Conservation (phyloP, 2,888 invertebrate species). For the Resseliella maxima region DNA sequence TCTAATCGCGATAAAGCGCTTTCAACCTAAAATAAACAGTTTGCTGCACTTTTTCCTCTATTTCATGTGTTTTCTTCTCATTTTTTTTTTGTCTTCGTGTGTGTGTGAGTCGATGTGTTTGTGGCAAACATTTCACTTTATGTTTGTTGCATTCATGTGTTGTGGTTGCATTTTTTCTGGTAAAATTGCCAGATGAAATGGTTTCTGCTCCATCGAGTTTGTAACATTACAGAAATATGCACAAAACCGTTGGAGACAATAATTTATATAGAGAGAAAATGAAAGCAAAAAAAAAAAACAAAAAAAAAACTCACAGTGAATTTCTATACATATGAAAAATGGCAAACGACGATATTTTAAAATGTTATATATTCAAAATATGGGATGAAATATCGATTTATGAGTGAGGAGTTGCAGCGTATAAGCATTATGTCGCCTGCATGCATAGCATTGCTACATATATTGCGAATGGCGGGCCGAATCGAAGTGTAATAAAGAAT, state of each 20-base stretch:
- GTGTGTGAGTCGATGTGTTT: no score
- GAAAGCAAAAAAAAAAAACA: not conserved
- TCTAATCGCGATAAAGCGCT: not conserved
- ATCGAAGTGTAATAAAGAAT: slow-evolving; percentile 3
- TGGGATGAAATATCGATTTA: slow-evolving; percentile 40
- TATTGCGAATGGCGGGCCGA: not conserved
- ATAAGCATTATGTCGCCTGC: slow-evolving; percentile 15
- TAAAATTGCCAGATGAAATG: not conserved
- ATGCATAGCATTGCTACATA: not conserved
- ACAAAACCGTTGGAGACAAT: slow-evolving; percentile 13
- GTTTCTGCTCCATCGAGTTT: slow-evolving; percentile 19
- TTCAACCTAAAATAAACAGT: slow-evolving; percentile 15
- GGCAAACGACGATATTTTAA: slow-evolving; percentile 36
- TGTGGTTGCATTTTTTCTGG: not conserved
- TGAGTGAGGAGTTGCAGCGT: not conserved
- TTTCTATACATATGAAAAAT: slow-evolving; percentile 25
- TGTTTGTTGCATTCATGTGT: not conserved
- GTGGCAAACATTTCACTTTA: not conserved
- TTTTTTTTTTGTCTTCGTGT: no score
- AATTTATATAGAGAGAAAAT: not conserved
- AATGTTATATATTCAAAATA: slow-evolving; percentile 21
- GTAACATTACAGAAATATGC: slow-evolving; percentile 26
- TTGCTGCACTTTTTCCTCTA: not conserved
- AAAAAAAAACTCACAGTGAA: not conserved
- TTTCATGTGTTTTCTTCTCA: no score